These are phyloP conservation scores for Mesocentrotus franciscanus DNA, from an alignment of 53 echinoderm and acorn worm species.

Conservation along the genomic window DNA sequence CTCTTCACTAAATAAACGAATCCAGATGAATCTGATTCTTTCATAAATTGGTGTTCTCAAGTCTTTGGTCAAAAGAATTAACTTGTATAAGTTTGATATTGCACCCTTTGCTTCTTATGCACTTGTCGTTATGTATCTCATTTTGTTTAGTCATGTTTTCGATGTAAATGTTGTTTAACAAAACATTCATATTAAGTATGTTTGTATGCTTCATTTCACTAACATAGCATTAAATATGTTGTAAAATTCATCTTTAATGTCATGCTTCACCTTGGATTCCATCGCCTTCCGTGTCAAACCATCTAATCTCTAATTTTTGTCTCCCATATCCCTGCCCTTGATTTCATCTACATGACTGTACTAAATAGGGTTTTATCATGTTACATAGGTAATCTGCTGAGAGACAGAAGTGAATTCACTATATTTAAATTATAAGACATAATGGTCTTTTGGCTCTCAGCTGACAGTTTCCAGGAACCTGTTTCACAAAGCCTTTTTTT, in stretches of 20 bases:
- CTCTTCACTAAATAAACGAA: no score
- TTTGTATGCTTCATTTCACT: background rate
- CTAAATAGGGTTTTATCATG: no score
- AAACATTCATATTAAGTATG: background rate
- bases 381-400: background rate
- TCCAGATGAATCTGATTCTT: no score
- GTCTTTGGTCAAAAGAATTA: background rate
- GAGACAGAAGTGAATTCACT: background rate
- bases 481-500: no score
- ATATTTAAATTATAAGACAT: no score
- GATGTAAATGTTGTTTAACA: background rate
- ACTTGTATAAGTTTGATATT: background rate
- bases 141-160: background rate
- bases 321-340: background rate
- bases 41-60: no score
- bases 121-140: background rate
- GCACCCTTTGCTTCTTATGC: background rate
- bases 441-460: no score
- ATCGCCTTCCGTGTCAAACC: background rate
- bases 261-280: background rate
- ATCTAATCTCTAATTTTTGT: background rate
- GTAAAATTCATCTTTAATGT: background rate
- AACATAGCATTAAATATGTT: background rate
- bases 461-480: no score
- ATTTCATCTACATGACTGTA: background rate